Base-by-base conservation (phyloP, 2,113 vertebrate genomes). In the Cryptomyrus ogoouensis region DNA sequence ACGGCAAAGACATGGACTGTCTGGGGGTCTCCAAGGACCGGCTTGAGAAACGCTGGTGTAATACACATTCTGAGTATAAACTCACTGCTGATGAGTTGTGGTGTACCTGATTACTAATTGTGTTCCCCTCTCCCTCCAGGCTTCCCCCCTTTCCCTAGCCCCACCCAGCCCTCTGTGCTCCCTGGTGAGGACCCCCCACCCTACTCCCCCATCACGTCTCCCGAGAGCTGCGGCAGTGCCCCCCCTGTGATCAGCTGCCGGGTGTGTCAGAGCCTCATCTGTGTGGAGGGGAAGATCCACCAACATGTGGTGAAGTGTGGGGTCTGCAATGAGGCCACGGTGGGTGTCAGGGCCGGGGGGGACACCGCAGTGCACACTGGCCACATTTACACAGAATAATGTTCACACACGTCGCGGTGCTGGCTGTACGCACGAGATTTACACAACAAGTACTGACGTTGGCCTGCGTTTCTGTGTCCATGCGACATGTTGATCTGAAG, bases 271-370 rank as follows among this genome's bases (percentile, higher is more conserved):
- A 97, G 96, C 89, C 95, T 97, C 92, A 98, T 98, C 94, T 97
- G 97, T 5, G 97, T 98, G 91, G 97, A 98, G 94, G 97, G 97
- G n/a, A 98, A 98, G 95, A 97, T 97, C 95, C 97, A 98, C 94
- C 97, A 98, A 92, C 97, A 98, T 3, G 97, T 98, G 91, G 97
- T 98, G 88, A 98, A 98, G 93, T 98, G 97, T 90, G 97, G 97
- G 0, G 96, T 98, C 92, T 98, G 97, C 95, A 98, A 98, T 80
- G 97, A 98, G 94, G 97, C 97, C 52, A 98, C 97, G 89, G 97
- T 98, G 94, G 74, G 96, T 83, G 21, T n/a, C 31, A 4, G 12
- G 12, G 24, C 27, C 4, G 0, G 47, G 77, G 31, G 15, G 10
- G 12, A 15, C 27, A 2, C 0, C n/a, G 66, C 66, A 70, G n/a